A percentile compares a stretch with the other conserved stretches of the same genome.
phyloP scores from a whole-genome alignment of 2,113 vertebrate species.

The Caretta caretta region DNA sequence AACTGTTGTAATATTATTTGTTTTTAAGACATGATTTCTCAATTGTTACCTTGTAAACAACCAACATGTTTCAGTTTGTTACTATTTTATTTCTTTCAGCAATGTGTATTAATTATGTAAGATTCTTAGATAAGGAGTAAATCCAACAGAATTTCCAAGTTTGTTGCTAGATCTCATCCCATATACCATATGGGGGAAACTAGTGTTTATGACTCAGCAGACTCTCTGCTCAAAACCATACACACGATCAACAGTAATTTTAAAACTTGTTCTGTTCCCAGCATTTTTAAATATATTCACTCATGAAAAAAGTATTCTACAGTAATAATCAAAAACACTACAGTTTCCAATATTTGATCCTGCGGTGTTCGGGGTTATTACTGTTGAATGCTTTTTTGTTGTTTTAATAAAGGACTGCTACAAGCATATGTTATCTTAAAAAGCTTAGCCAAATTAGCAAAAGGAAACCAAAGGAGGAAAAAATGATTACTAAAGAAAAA shows the following conservation, averaged over 20 bases:
- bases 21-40: background rate
- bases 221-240: background rate
- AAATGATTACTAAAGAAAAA: background rate
- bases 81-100: background rate
- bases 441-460: background rate
- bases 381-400: background rate
- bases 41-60: background rate
- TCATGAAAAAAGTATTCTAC: background rate
- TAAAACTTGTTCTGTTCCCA: background rate
- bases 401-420: background rate
- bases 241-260: background rate
- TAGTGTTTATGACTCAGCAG: slow-evolving; percentile 27
- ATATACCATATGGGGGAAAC: slow-evolving; percentile 49
- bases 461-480: background rate
- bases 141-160: background rate
- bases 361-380: background rate
- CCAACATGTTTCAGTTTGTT: background rate
- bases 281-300: background rate
- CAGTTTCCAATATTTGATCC: background rate
- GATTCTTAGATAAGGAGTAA: slow-evolving; percentile 16
- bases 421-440: background rate
- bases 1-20: background rate
- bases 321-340: background rate
- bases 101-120: background rate
- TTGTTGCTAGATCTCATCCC: slow-evolving; percentile 30